A percentile compares a stretch with the other conserved stretches of the same genome.
Evolutionary conservation across 2,113 vertebrate genomes (phyloP).

Genomic region (Nothobranchius kuhntae): DNA sequence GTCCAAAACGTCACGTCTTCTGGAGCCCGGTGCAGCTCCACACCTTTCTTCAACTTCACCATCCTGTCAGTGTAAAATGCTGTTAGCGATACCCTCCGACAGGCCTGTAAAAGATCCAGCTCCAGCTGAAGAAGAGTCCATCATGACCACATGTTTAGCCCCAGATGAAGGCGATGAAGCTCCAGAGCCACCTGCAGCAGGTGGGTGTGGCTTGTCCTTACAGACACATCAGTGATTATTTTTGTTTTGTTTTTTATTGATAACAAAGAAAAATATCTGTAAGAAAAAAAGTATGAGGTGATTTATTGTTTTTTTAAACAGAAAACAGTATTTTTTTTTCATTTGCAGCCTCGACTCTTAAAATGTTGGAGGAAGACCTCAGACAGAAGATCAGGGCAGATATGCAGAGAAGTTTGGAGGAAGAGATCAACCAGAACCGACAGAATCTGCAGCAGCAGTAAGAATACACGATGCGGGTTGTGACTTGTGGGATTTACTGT

Average conservation of each 20-base stretch:
- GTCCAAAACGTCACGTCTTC: neutral
- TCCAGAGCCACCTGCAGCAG: constrained; percentile 35
- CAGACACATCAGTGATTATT: too few relatives aligned
- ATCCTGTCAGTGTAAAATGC: constrained; percentile 33
- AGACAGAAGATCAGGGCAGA: constrained; percentile 66
- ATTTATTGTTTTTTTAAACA: neutral
- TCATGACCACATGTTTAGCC: constrained; percentile 10
- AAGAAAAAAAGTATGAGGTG: too few relatives aligned
- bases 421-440: constrained; percentile 65
- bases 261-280: too few relatives aligned
- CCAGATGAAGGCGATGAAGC: constrained; percentile 39
- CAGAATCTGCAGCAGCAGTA: constrained; percentile 70
- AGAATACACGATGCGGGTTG: constrained; percentile 5
- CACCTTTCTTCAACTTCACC: neutral
- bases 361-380: constrained; percentile 62
- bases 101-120: neutral
- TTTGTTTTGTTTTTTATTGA: too few relatives aligned
- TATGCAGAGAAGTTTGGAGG: constrained; percentile 64
- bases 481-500: too few relatives aligned
- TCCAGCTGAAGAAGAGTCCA: constrained; percentile 17
- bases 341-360: constrained; percentile 14
- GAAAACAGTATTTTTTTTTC: neutral
- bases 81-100: constrained; percentile 20
- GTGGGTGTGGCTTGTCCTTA: constrained; percentile 21
- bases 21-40: constrained; percentile 2